Conservation (phyloP, 2,113 vertebrate genomes). For the Sander lucioperca region DNA sequence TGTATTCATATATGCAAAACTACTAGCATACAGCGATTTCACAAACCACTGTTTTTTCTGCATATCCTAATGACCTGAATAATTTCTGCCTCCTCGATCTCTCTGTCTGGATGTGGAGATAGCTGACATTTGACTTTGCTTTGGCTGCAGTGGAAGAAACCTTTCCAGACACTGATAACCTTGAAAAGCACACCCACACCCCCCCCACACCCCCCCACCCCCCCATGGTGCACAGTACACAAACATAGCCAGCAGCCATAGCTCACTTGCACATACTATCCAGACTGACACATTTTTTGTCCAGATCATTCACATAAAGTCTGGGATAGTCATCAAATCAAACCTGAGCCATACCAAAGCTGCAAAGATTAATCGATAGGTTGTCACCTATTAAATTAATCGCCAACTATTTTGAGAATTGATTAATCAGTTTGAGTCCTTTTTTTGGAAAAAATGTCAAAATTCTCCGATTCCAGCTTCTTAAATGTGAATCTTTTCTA, state of each 20-base stretch:
- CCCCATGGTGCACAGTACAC: no score
- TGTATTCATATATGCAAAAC: not conserved
- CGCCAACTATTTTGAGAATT: no score
- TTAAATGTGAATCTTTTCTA: no score
- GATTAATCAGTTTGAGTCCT: no score
- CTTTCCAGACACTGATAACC: slow-evolving; percentile 60
- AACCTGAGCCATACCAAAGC: not conserved
- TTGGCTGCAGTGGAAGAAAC: slow-evolving; percentile 30
- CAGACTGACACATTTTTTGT: not conserved
- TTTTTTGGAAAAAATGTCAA: no score
- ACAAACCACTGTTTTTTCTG: not conserved
- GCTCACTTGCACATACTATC: not conserved
- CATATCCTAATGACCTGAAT: not conserved
- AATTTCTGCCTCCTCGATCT: slow-evolving; percentile 22
- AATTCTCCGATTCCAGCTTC: no score
- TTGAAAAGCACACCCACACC: slow-evolving; percentile 67
- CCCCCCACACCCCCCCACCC: no score
- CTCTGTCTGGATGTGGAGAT: slow-evolving; percentile 14
- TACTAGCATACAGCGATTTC: not conserved
- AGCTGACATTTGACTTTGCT: slow-evolving; percentile 30
- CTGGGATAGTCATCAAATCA: slow-evolving; percentile 15
- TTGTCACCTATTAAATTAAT: no score
- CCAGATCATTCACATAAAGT: slow-evolving; percentile 35
- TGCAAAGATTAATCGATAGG: no score
- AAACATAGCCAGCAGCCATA: slow-evolving; percentile 27